Evolutionary conservation across 1,140 invertebrate genomes (phyloP).

Genomic region (Zaprionus taronus): DNA sequence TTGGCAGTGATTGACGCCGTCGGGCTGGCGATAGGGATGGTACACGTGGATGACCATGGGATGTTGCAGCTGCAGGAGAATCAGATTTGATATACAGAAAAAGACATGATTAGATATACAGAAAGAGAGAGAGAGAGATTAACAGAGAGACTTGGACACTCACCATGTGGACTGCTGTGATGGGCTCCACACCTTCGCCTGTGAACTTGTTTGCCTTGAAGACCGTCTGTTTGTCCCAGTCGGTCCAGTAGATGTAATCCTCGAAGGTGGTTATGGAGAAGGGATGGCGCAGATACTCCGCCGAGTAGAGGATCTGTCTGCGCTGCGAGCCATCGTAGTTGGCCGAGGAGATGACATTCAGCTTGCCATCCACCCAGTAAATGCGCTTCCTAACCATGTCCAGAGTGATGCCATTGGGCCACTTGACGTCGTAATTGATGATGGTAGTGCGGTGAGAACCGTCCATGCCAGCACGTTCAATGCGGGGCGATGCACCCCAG

Average conservation of each 20-base stretch:
- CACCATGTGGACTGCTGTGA: conserved; percentile 91
- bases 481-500: conserved; percentile 96
- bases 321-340: conserved; percentile 94
- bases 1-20: conserved; percentile 95
- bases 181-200: conserved; percentile 90
- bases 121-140: not conserved
- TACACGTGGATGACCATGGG: conserved; percentile 98
- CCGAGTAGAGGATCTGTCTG: conserved; percentile 90
- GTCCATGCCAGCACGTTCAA: conserved; percentile 97
- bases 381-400: conserved; percentile 93
- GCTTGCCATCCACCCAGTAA: conserved; percentile 98
- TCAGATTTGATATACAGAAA: no score
- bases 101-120: not conserved
- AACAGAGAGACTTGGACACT: conserved; percentile 19
- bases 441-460: conserved; percentile 95
- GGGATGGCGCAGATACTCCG: conserved; percentile 92
- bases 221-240: conserved; percentile 97
- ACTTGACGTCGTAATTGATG: conserved; percentile 94
- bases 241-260: conserved; percentile 98
- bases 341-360: conserved; percentile 93
- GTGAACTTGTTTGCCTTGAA: conserved; percentile 98
- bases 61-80: conserved; percentile 88
- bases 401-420: conserved; percentile 97
- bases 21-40: conserved; percentile 95
- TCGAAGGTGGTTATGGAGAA: conserved; percentile 97